Percentiles rank a stretch among this genome's conserved stretches.
Conservation (phyloP, 2,113 vertebrate species). For the Vulpes lagopus region DNA sequence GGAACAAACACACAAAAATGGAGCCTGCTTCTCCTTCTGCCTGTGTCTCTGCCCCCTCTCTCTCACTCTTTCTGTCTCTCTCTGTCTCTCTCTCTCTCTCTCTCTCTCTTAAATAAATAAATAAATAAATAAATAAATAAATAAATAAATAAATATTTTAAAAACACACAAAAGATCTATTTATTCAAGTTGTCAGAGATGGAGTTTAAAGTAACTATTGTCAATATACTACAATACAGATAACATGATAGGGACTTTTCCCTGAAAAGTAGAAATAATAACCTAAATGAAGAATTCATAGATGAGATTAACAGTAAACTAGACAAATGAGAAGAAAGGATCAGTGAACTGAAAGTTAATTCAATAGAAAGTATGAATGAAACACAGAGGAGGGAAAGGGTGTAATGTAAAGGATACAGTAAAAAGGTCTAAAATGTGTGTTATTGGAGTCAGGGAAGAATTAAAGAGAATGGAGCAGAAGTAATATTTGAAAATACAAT, state of each 20-base stretch:
- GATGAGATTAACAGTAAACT: neutral
- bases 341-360: neutral
- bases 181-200: neutral
- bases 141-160: too few relatives aligned
- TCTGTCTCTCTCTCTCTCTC: too few relatives aligned
- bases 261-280: neutral
- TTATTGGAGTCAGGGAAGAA: neutral
- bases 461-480: neutral
- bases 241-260: neutral
- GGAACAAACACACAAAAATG: neutral
- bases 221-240: neutral
- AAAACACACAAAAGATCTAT: neutral
- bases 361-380: neutral
- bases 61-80: too few relatives aligned
- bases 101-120: too few relatives aligned
- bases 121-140: too few relatives aligned
- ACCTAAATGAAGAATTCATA: neutral
- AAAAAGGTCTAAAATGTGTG: neutral
- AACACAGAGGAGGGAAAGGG: neutral
- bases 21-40: too few relatives aligned
- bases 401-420: neutral
- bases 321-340: neutral
- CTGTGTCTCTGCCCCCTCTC: too few relatives aligned
- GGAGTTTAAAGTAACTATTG: neutral
- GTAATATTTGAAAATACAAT: neutral